Percentiles rank a stretch among this genome's conserved stretches.
Conservation (phyloP, 2,113 vertebrate species). For the Peucedramus taeniatus region DNA sequence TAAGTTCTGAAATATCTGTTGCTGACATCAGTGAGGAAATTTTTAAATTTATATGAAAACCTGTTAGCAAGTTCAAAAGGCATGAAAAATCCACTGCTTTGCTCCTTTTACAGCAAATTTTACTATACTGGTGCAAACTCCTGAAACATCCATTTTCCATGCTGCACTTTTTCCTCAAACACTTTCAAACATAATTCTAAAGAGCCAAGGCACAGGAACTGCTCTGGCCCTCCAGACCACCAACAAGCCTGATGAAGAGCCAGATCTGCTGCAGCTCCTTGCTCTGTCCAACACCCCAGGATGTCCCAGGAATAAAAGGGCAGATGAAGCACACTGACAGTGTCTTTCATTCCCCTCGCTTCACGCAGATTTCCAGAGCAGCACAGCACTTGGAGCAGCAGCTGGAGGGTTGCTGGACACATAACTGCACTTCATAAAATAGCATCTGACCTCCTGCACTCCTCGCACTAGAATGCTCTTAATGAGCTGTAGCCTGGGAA, state of each 20-base stretch:
- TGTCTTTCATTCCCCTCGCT: not conserved
- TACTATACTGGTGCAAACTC: not conserved
- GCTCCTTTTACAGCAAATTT: not conserved
- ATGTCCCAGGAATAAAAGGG: not conserved
- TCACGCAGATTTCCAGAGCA: not conserved
- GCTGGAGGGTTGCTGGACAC: constrained; percentile 58
- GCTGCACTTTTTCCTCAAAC: not conserved
- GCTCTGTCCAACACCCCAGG: not conserved
- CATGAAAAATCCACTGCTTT: not conserved
- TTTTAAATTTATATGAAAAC: constrained; percentile 35
- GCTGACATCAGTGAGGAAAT: constrained; percentile 6
- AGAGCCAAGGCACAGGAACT: not conserved
- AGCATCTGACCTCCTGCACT: constrained; percentile 52
- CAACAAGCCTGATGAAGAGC: not conserved
- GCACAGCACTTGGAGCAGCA: constrained; percentile 1
- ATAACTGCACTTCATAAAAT: constrained; percentile 40
- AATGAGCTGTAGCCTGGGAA: constrained; percentile 51
- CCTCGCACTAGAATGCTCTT: constrained; percentile 7
- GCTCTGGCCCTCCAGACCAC: not conserved
- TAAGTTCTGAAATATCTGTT: constrained; percentile 6
- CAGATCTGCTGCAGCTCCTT: not conserved
- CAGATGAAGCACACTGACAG: not conserved
- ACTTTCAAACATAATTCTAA: not conserved
- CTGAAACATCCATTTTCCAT: constrained; percentile 19
- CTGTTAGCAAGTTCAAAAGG: constrained; percentile 19